Evolutionary conservation across 2,797 vertebrate genomes (phyloP).

Genomic region (Morelia viridis): DNA sequence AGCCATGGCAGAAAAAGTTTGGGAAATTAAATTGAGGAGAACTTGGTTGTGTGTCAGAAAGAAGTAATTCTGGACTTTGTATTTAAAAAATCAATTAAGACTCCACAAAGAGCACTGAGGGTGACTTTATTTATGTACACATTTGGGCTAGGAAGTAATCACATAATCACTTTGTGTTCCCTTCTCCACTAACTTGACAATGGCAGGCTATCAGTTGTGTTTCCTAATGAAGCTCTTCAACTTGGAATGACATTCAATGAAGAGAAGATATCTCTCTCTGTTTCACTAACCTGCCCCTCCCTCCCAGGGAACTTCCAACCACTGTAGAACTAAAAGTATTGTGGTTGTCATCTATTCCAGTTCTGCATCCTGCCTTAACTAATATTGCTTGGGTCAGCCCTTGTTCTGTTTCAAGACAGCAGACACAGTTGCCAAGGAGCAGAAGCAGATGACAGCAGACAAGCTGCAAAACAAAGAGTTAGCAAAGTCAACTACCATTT

Average conservation of each 20-base stretch:
- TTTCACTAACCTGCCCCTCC: not conserved
- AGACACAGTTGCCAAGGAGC: no score
- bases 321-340: not conserved
- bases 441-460: no score
- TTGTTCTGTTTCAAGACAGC: no score
- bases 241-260: not conserved
- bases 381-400: not conserved
- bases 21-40: slow-evolving; percentile 24
- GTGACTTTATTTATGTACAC: not conserved
- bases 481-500: no score
- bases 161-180: not conserved
- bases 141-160: not conserved
- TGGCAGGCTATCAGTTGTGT: not conserved
- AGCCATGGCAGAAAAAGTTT: not conserved
- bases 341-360: not conserved
- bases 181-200: not conserved
- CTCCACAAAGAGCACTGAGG: not conserved
- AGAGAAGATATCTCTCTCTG: not conserved
- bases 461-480: no score
- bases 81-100: slow-evolving; percentile 18
- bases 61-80: not conserved
- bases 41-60: not conserved
- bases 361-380: not conserved
- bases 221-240: not conserved
- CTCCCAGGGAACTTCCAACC: not conserved